Evolutionary conservation across 2,113 vertebrate species (phyloP), one percentile per base, ranked within the genome.

Genomic region (Lampris megalopsis): DNA sequence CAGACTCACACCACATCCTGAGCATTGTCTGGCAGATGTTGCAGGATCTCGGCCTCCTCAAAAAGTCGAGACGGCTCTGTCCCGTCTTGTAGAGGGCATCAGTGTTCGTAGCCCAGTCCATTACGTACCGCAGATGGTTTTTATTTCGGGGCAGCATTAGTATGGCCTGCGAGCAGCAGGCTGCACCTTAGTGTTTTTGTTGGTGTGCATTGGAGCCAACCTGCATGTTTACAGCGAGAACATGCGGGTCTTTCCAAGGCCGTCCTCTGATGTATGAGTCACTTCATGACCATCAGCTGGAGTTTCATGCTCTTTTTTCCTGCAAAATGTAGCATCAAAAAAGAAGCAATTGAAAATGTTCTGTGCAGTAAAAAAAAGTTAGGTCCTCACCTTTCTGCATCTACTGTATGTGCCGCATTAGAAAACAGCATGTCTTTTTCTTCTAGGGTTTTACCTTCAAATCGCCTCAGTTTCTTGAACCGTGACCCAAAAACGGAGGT

Each of bases 211-310:
- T 59, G 56, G 63, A 76, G 76, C 41, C 49, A 61, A 56, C 43
- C 42, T 66, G 45, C 13, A 54, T 67, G 64, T 67, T 78, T 50
- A 64, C 24, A 13, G 65, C 52, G 42, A 68, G 42, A 68, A 64
- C 63, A 79, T 48, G 42, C 62, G 61, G 41, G 2, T 56, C 54
- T 71, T 54, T 76, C 58, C 73, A 85, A 80, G 62, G 77, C 42
- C 49, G 35, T 13, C 10, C n/a, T 77, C 59, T 79, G 59, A 79
- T 76, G 45, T 56, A 37, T 84, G 71, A 84, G 64, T 83, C 84
- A 81, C 65, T 68, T 24, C 9, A 45, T 76, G 77, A 83, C 80
- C 53, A 60, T 83, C 57, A 8, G 61, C 41, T 80, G 40, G 11
- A 53, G 40, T 10, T n/a, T 24, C 24, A 37, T 73, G 13, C 7